Conservation (phyloP, 1,140 invertebrate species). For the Pseudoatta argentina region DNA sequence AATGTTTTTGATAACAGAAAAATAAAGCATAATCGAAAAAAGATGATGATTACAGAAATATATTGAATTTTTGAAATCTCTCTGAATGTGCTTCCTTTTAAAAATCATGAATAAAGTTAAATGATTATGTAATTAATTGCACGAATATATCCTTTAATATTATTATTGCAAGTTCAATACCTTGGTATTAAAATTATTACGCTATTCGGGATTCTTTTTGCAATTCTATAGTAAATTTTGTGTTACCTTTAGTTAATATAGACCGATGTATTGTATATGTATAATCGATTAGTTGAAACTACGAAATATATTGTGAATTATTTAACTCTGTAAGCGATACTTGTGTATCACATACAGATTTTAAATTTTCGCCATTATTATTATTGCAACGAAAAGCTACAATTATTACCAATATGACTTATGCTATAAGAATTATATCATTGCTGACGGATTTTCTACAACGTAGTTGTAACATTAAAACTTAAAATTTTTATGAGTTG, state of each 20-base stretch:
- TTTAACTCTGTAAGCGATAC: neutral
- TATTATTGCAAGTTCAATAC: neutral
- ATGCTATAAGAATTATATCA: neutral
- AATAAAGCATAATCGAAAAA: neutral
- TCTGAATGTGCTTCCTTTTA: neutral
- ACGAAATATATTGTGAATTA: conserved; percentile 18
- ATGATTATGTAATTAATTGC: neutral
- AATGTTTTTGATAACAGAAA: neutral
- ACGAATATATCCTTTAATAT: neutral
- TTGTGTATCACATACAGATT: neutral
- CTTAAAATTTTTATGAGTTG: neutral
- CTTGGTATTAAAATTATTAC: neutral
- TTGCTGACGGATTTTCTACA: neutral
- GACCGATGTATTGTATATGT: neutral
- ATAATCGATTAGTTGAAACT: neutral
- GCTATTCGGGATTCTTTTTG: neutral
- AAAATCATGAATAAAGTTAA: neutral
- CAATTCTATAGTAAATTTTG: neutral
- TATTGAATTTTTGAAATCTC: neutral
- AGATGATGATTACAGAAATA: neutral
- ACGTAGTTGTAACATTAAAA: neutral
- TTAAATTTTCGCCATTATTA: conserved; percentile 13
- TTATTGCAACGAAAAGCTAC: neutral
- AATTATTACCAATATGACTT: neutral
- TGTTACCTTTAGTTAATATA: neutral